Evolutionary conservation across 2,888 invertebrate species (phyloP), one percentile per base, ranked within the genome.

Genomic region (Autographa pulchrina): DNA sequence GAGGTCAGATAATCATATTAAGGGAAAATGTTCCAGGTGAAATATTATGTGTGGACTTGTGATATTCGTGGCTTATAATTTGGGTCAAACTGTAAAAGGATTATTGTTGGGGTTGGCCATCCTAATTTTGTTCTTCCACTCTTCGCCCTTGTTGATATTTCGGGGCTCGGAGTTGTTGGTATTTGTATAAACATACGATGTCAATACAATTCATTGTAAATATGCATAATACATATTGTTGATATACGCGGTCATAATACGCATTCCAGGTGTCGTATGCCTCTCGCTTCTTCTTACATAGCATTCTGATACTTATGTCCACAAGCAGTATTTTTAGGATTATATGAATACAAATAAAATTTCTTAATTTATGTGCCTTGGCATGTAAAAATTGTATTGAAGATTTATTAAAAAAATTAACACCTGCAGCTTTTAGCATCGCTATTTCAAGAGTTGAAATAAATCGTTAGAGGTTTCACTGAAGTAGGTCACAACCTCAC

Each of bases 381-480:
- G n/a, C n/a, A n/a, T 16, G 16, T 48, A 48, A 13, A 43, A 43
- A 14, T 4, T 43, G 16, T 43, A 43, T 16, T n/a, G 48, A 6
- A 48, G 16, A n/a, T 48, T 48, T n/a, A 43, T 43, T 48, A 0
- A 6, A 48, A 48, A 38, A n/a, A 48, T n/a, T 48, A 48, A n/a
- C 48, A 48, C n/a, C 48, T 43, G 2, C 4, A 43, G 43, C 41
- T 4, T 41, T 14, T 41, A 9, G 13, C 13, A 41, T 13, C 14
- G 41, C 41, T 41, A 41, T 43, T 14, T 43, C 16, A 48, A 38
- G 38, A 38, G 38, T 38, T 38, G 38, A 65, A 74, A 74, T 74
- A 67, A 70, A 74, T 77, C 67, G 25, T 43, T 61, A 63, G 32
- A 75, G 75, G 75, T 71, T 75, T 68, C 59, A 75, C 59, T 74